Evolutionary conservation across 2,113 vertebrate genomes (phyloP).

Genomic region (Delphinapterus leucas): DNA sequence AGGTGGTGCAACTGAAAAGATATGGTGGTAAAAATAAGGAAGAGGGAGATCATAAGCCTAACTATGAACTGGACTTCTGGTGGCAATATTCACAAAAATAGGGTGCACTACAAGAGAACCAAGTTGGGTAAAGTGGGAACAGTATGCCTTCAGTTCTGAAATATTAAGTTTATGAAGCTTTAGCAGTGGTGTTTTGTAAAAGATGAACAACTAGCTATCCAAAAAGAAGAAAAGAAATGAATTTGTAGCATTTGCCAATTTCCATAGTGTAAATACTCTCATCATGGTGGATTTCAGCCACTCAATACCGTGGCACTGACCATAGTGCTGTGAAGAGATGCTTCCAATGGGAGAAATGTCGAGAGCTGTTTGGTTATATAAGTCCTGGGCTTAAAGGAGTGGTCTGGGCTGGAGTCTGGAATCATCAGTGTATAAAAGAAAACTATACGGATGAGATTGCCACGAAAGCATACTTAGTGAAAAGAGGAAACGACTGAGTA

Average conservation of each 20-base stretch:
- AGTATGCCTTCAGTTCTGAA: neutral
- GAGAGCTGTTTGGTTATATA: neutral
- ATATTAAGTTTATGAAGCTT: neutral
- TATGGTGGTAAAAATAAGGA: neutral
- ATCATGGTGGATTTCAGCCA: neutral
- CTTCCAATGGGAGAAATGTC: neutral
- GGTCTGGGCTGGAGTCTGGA: neutral
- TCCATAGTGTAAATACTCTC: neutral
- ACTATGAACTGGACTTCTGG: neutral
- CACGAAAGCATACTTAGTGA: no score
- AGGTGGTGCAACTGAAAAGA: no score
- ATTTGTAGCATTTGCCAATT: neutral
- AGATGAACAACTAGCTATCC: neutral
- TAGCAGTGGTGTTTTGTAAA: neutral
- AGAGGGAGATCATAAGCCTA: neutral
- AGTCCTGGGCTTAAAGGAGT: neutral
- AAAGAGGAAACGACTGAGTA: neutral
- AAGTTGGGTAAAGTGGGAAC: neutral
- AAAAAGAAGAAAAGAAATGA: neutral
- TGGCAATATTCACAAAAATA: neutral
- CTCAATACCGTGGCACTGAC: fast-evolving
- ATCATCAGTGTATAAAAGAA: no score
- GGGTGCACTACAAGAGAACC: neutral
- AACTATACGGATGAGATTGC: neutral
- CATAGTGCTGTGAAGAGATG: neutral